Percentiles rank a stretch among this genome's conserved stretches.
Evolutionary conservation across 2,113 vertebrate species (phyloP).

Genomic region (Barbus barbus): DNA sequence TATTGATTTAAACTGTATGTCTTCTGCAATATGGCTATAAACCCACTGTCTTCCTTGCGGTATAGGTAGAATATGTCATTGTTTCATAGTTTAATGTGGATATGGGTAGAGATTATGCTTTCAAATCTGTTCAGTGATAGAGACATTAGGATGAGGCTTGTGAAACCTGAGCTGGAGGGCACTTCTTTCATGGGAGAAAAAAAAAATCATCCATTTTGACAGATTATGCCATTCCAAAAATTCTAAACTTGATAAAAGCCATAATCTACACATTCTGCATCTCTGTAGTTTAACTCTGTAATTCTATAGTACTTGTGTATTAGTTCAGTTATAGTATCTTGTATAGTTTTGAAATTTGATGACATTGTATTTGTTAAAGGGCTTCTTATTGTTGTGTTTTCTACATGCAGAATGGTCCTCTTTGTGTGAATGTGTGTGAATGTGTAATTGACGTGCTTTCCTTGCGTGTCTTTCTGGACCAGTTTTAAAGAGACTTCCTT

Average conservation of each 20-base stretch:
- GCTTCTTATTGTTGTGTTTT: conserved; percentile 61
- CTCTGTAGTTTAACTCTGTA: conserved; percentile 54
- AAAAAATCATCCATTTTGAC: conserved; percentile 12
- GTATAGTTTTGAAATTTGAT: conserved; percentile 56
- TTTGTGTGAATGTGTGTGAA: conserved; percentile 40
- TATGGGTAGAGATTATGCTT: conserved; percentile 23
- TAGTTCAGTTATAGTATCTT: conserved; percentile 56
- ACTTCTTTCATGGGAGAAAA: not conserved
- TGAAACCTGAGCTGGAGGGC: conserved; percentile 9
- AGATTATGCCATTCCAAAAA: conserved; percentile 44
- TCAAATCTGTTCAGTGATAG: conserved; percentile 2
- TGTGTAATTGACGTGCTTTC: conserved; percentile 24
- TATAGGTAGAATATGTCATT: conserved; percentile 30
- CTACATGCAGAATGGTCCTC: conserved; percentile 49
- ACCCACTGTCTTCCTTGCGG: conserved; percentile 35
- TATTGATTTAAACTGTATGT: not conserved
- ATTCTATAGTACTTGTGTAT: conserved; percentile 45
- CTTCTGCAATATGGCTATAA: conserved; percentile 20
- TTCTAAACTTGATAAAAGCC: conserved; percentile 61
- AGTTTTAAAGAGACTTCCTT: conserved; percentile 21
- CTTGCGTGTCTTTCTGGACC: conserved; percentile 40
- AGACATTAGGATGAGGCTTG: conserved; percentile 1
- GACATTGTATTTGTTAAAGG: conserved; percentile 62
- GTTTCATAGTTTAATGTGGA: conserved; percentile 10
- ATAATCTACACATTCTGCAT: conserved; percentile 67